Evolutionary conservation across 1,140 invertebrate species (phyloP).

Genomic region (Orchestia grillus): DNA sequence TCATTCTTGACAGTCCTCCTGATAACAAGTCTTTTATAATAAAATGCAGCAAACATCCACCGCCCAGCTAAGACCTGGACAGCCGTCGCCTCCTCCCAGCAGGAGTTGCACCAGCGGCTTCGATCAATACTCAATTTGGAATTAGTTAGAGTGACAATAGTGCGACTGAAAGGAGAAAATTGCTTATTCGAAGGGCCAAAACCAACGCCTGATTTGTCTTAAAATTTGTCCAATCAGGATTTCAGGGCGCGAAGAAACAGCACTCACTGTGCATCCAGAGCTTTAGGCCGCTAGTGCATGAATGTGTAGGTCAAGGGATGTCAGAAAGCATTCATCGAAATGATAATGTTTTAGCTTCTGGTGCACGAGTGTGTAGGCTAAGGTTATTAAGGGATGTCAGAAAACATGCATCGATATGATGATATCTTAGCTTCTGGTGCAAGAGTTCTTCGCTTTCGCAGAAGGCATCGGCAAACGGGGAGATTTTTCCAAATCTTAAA

Average conservation of each 20-base stretch:
- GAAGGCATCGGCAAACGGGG: neutral
- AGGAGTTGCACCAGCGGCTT: neutral
- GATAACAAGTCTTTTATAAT: too few species aligned
- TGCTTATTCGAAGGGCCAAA: neutral
- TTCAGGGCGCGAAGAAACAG: neutral
- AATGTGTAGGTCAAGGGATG: neutral
- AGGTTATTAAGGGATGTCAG: neutral
- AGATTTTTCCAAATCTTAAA: neutral
- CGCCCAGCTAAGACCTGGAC: neutral
- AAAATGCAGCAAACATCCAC: neutral
- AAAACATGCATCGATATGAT: neutral
- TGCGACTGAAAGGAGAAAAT: slow-evolving; percentile 44
- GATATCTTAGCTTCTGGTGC: neutral
- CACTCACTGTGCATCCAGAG: neutral
- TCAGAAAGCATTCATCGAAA: neutral
- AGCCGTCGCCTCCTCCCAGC: neutral
- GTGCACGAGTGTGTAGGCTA: neutral
- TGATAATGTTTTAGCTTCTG: neutral
- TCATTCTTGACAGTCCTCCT: too few species aligned
- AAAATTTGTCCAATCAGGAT: neutral
- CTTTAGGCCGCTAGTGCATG: neutral
- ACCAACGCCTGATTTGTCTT: slow-evolving; percentile 30
- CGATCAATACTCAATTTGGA: slow-evolving; percentile 55
- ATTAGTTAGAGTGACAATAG: slow-evolving; percentile 56
- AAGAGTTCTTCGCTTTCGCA: neutral